A percentile compares a stretch with the other conserved stretches of the same genome.
These are phyloP conservation scores for Linnaemya tessellans DNA, from an alignment of 2,888 invertebrate species.

Conservation along the genomic window DNA sequence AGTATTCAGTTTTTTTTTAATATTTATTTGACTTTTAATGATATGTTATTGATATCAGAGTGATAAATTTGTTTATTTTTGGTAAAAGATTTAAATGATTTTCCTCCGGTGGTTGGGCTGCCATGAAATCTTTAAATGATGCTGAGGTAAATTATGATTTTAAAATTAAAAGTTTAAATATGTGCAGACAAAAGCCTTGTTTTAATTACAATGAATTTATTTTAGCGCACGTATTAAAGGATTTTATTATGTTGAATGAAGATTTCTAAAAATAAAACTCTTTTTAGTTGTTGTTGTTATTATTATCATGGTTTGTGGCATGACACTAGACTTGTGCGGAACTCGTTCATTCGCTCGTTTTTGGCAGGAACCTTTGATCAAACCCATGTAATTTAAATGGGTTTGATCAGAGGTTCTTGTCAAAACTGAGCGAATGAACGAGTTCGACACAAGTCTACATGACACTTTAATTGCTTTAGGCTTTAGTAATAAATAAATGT, in stretches of 20 bases:
- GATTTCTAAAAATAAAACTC: neutral
- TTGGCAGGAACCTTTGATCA: too few relatives aligned
- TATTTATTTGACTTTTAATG: conserved; percentile 72
- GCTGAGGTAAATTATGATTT: neutral
- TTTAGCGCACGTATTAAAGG: neutral
- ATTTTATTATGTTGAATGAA: neutral
- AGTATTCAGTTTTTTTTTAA: conserved; percentile 34
- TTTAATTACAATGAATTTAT: neutral
- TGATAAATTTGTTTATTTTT: conserved; percentile 73
- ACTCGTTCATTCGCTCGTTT: too few relatives aligned
- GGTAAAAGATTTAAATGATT: conserved; percentile 49
- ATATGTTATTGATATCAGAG: conserved; percentile 74
- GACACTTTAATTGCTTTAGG: neutral
- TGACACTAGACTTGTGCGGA: too few relatives aligned
- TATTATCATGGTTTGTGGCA: too few relatives aligned
- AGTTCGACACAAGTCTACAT: too few relatives aligned
- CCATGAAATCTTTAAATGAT: neutral
- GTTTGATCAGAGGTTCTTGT: too few relatives aligned
- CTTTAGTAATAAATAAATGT: too few relatives aligned
- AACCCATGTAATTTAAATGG: too few relatives aligned
- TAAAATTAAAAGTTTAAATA: conserved; percentile 10
- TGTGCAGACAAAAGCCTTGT: neutral
- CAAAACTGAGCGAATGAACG: too few relatives aligned
- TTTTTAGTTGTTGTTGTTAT: neutral
- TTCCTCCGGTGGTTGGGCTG: conserved; percentile 11